These are phyloP conservation scores for Thunnus maccoyii DNA, from an alignment of 2,113 vertebrate genomes.

Conservation along the genomic window DNA sequence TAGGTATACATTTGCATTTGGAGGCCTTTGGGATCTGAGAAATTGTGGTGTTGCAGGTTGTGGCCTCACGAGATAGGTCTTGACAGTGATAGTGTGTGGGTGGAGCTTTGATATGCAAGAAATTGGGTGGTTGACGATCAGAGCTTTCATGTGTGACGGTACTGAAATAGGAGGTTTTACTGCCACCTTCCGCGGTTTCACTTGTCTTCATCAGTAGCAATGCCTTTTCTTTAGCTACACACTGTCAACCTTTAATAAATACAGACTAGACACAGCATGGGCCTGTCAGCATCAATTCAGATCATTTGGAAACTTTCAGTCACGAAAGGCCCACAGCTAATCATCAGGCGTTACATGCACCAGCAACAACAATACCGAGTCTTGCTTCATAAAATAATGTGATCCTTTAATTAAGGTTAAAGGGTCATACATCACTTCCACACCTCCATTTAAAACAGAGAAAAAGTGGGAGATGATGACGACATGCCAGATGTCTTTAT, in stretches of 20 bases:
- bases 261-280: slow-evolving; percentile 61
- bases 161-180: slow-evolving; percentile 55
- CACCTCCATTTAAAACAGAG: background rate
- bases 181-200: slow-evolving; percentile 35
- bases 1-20: slow-evolving; percentile 62
- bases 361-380: background rate
- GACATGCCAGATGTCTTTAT: slow-evolving; percentile 17
- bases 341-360: slow-evolving; percentile 1
- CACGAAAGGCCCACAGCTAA: slow-evolving; percentile 9
- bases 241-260: slow-evolving; percentile 72
- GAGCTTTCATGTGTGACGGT: slow-evolving; percentile 65
- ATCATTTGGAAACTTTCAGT: slow-evolving; percentile 53
- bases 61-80: slow-evolving; percentile 35
- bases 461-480: slow-evolving; percentile 7
- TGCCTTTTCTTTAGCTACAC: slow-evolving; percentile 66
- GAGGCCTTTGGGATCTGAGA: slow-evolving; percentile 34
- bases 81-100: slow-evolving; percentile 25
- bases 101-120: slow-evolving; percentile 58
- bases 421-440: background rate
- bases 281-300: slow-evolving; percentile 61
- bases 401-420: slow-evolving; percentile 27
- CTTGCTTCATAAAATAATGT: slow-evolving; percentile 7
- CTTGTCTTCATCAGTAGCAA: slow-evolving; percentile 68
- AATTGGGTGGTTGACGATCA: slow-evolving; percentile 47
- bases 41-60: slow-evolving; percentile 42